phyloP scores from a whole-genome alignment of 1,140 invertebrate species.

The Tenebrio molitor region DNA sequence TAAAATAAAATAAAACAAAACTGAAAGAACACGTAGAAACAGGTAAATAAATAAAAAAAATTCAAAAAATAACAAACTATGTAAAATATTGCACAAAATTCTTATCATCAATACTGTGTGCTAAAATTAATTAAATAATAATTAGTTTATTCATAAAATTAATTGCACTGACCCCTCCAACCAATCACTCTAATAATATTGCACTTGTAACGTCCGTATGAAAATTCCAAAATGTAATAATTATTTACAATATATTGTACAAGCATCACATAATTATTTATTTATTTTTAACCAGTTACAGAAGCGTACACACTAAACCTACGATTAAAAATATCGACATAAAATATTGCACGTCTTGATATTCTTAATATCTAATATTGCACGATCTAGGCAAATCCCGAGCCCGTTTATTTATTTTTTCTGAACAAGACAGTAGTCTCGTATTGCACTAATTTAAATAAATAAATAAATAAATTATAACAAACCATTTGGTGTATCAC shows the following conservation, averaged over 20 bases:
- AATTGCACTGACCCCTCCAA: constrained; percentile 43
- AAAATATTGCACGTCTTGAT: constrained; percentile 51
- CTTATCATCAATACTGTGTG: constrained; percentile 26
- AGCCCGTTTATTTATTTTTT: constrained; percentile 34
- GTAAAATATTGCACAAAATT: constrained; percentile 48
- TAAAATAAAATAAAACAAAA: constrained; percentile 44
- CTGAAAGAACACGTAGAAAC: constrained; percentile 47
- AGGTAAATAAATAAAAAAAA: constrained; percentile 52
- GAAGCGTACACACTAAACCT: constrained; percentile 12
- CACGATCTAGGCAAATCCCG: constrained; percentile 41
- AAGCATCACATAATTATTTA: background rate
- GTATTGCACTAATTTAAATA: constrained; percentile 23
- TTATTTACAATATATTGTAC: constrained; percentile 2
- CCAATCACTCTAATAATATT: constrained; percentile 5
- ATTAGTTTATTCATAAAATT: constrained; percentile 4
- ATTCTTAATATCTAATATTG: constrained; percentile 50
- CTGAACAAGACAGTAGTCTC: background rate
- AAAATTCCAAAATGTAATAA: background rate
- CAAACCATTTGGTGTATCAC: constrained; percentile 17
- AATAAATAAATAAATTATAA: constrained; percentile 46
- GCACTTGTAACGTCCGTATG: too few relatives aligned
- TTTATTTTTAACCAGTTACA: background rate
- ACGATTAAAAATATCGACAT: constrained; percentile 52
- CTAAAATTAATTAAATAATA: constrained; percentile 29
- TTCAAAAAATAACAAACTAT: constrained; percentile 51